These are phyloP conservation scores for Megalops cyprinoides DNA, from an alignment of 2,797 vertebrate species.

Conservation along the genomic window DNA sequence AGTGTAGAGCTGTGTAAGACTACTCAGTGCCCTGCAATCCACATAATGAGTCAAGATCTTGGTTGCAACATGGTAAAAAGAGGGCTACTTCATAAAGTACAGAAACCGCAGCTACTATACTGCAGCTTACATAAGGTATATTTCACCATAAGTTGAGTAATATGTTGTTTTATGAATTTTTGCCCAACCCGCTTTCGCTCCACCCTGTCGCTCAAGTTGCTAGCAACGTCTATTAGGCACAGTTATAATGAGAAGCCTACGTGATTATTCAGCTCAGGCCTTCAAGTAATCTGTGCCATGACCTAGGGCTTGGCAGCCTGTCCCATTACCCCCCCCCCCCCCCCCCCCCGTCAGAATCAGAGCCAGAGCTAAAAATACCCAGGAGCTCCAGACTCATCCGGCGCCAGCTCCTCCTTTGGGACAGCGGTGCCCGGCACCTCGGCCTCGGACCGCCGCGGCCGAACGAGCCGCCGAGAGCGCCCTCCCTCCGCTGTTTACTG, in stretches of 20 bases:
- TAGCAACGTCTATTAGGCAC: no score
- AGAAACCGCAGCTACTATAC: no score
- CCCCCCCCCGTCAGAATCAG: background rate
- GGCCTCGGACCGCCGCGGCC: background rate
- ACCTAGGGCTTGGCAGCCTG: background rate
- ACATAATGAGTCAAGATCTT: no score
- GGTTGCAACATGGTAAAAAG: no score
- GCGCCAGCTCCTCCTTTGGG: background rate
- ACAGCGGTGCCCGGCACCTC: background rate
- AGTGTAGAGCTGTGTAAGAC: no score
- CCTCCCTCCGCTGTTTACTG: background rate
- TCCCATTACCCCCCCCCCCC: background rate
- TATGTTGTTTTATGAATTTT: no score
- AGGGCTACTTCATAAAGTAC: no score
- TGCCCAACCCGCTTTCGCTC: background rate
- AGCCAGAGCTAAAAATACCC: conserved; percentile 16
- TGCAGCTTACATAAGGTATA: no score
- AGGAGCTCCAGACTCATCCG: background rate
- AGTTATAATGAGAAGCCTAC: no score
- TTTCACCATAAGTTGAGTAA: no score
- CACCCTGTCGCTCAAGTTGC: no score
- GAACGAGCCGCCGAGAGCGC: background rate
- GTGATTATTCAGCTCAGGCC: background rate
- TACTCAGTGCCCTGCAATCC: no score
- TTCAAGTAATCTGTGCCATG: background rate